These are phyloP conservation scores for Callipepla californica DNA, from an alignment of 2,113 vertebrate genomes.

Conservation along the genomic window DNA sequence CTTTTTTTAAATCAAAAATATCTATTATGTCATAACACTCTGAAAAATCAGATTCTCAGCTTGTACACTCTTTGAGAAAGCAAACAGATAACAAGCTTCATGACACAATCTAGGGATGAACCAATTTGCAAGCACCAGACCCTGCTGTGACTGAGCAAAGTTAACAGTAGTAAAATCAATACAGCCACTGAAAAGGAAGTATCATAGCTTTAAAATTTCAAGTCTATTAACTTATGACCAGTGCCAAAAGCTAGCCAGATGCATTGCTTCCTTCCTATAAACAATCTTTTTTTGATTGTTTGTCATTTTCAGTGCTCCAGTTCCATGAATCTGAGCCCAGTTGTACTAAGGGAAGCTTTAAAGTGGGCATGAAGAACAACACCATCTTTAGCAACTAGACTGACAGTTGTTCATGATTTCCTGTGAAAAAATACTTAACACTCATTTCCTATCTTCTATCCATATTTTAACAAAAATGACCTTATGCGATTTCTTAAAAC, in stretches of 20 bases:
- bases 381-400: not conserved
- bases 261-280: not conserved
- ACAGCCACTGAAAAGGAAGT: not conserved
- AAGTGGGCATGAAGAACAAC: not conserved
- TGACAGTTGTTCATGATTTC: not conserved
- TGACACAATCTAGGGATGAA: not conserved
- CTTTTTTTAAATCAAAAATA: not conserved
- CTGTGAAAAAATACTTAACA: not conserved
- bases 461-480: not conserved
- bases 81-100: not conserved
- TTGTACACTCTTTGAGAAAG: not conserved
- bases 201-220: not conserved
- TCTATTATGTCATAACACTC: too few species aligned
- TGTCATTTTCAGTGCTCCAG: not conserved
- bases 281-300: not conserved
- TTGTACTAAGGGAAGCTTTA: not conserved
- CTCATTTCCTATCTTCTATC: not conserved
- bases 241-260: not conserved
- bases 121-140: not conserved
- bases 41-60: not conserved
- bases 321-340: not conserved
- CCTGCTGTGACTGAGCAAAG: not conserved
- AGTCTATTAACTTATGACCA: not conserved
- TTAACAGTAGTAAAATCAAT: not conserved
- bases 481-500: not conserved